Evolutionary conservation across 2,113 vertebrate genomes (phyloP).

Genomic region (Polypterus bichir): DNA sequence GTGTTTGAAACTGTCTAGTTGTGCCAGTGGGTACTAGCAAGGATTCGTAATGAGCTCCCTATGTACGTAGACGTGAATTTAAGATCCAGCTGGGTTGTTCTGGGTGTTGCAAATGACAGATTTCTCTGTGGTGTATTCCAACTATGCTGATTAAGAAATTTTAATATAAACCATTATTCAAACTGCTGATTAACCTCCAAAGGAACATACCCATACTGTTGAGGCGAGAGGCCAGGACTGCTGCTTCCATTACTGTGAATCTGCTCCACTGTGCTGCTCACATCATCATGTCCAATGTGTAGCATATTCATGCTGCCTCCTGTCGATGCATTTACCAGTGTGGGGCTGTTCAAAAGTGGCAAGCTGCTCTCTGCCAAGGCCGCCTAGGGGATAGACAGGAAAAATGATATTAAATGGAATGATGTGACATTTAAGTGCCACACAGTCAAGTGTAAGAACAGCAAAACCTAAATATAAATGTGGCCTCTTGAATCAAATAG

Average conservation of each 20-base stretch:
- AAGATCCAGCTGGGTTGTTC: too few relatives aligned
- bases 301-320: conserved; percentile 77
- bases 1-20: too few relatives aligned
- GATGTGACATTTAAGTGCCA: not conserved
- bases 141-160: too few relatives aligned
- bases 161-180: not conserved
- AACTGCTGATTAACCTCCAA: not conserved
- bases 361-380: conserved; percentile 90
- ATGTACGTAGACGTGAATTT: not conserved
- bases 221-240: conserved; percentile 87
- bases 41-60: not conserved
- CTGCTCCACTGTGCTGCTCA: conserved; percentile 89
- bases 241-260: conserved; percentile 94
- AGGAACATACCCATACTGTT: conserved; percentile 79
- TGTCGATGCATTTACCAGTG: conserved; percentile 71
- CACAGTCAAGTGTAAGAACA: not conserved
- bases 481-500: too few relatives aligned
- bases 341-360: conserved; percentile 79
- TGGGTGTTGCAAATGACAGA: too few relatives aligned
- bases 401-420: not conserved
- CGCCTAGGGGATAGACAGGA: conserved; percentile 33
- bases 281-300: conserved; percentile 85
- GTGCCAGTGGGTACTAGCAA: too few relatives aligned
- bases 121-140: too few relatives aligned
- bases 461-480: not conserved